Evolutionary conservation across 1,140 invertebrate species (phyloP).

Genomic region (Leptopilina boulardi): DNA sequence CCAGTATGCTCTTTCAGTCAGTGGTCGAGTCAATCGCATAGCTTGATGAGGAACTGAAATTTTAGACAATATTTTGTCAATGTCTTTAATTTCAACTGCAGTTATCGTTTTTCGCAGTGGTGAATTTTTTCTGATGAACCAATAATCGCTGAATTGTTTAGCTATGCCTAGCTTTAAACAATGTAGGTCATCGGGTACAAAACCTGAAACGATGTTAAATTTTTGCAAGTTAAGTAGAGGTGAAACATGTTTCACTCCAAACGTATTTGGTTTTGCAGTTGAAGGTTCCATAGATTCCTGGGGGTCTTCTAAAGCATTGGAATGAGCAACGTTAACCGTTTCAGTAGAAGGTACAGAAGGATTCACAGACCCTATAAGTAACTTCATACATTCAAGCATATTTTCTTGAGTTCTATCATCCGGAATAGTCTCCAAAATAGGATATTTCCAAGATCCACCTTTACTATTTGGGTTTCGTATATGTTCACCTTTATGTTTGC

Average conservation of each 20-base stretch:
- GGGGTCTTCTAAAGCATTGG: not conserved
- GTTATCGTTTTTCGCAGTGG: not conserved
- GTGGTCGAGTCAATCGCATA: conserved; percentile 33
- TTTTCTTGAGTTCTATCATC: conserved; percentile 33
- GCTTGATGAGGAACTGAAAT: conserved; percentile 41
- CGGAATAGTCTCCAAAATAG: not conserved
- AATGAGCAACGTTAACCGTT: not conserved
- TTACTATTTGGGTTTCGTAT: not conserved
- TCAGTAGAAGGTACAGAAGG: not conserved
- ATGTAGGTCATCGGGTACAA: conserved; percentile 47
- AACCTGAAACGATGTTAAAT: conserved; percentile 39
- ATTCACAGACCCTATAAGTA: not conserved
- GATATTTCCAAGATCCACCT: conserved; percentile 21
- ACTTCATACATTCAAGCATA: conserved; percentile 1
- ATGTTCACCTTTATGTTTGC: conserved; percentile 10
- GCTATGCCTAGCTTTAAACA: conserved; percentile 40
- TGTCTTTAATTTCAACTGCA: conserved; percentile 5
- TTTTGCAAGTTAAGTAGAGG: conserved; percentile 23
- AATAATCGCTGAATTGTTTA: conserved; percentile 44
- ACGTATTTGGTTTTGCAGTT: conserved; percentile 1
- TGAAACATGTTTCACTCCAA: conserved; percentile 37
- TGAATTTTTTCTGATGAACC: conserved; percentile 30
- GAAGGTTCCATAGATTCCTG: not conserved
- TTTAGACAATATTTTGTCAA: conserved; percentile 31
- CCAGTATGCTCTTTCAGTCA: conserved; percentile 38